Conservation (phyloP, 2,797 vertebrate genomes). For the Helicolenus hilgendorfi region DNA sequence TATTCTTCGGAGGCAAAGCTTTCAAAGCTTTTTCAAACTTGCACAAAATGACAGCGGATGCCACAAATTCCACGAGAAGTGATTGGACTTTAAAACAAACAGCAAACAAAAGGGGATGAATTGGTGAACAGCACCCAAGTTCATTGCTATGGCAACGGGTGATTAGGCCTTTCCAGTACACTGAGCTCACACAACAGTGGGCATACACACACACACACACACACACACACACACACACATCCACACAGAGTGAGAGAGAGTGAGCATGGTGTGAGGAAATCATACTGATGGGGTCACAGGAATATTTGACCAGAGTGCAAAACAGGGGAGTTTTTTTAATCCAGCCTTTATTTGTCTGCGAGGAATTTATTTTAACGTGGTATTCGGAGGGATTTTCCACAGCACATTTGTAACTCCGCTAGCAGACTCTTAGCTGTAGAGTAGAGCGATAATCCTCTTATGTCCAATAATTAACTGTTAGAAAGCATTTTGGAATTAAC, state of each 20-base stretch:
- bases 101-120: constrained; percentile 81
- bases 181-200: constrained; percentile 79
- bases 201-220: background rate
- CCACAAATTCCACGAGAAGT: constrained; percentile 73
- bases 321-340: background rate
- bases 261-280: constrained; percentile 33
- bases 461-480: background rate
- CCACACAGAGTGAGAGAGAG: background rate
- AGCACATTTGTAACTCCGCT: background rate
- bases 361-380: background rate
- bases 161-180: constrained; percentile 85
- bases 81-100: constrained; percentile 75
- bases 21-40: constrained; percentile 17
- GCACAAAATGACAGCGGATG: constrained; percentile 43
- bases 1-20: background rate
- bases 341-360: background rate
- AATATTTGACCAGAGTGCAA: constrained; percentile 23
- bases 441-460: background rate
- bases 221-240: constrained; percentile 8
- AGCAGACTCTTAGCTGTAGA: background rate
- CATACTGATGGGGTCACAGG: background rate
- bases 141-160: constrained; percentile 84
- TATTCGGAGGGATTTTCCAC: background rate
- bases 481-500: background rate
- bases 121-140: constrained; percentile 73